Percentiles rank a stretch among this genome's conserved stretches.
Conservation (phyloP, 2,888 invertebrate genomes). For the Ypsolopha scabrella region DNA sequence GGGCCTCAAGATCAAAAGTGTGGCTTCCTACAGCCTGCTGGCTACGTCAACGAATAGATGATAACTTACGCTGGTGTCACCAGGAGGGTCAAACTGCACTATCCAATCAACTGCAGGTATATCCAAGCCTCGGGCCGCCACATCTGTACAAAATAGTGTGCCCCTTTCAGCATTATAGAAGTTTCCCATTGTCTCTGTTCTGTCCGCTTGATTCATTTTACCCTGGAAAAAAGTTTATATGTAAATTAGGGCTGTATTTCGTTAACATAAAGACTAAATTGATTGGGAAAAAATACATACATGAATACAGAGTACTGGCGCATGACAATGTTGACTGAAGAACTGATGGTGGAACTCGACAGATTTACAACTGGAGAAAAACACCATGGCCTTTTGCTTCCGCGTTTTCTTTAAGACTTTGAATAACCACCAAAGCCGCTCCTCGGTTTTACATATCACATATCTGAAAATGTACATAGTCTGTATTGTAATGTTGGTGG, state of each 20-base stretch:
- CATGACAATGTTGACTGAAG: constrained; percentile 87
- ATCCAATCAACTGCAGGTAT: constrained; percentile 99
- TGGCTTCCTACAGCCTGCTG: too few species aligned
- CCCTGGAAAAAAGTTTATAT: constrained; percentile 74
- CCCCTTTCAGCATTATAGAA: constrained; percentile 94
- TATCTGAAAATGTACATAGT: constrained; percentile 68
- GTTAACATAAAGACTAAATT: too few species aligned
- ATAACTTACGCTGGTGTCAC: constrained; percentile 91
- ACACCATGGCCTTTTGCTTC: constrained; percentile 94
- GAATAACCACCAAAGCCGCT: constrained; percentile 91
- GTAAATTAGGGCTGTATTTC: not conserved
- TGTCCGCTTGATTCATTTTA: constrained; percentile 97
- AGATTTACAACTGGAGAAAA: constrained; percentile 97
- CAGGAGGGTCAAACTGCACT: constrained; percentile 98
- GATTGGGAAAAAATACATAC: constrained; percentile 50
- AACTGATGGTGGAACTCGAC: constrained; percentile 95
- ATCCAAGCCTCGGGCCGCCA: constrained; percentile 95
- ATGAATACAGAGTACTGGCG: constrained; percentile 93
- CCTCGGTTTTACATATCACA: constrained; percentile 93
- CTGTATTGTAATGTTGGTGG: too few species aligned
- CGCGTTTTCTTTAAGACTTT: constrained; percentile 95
- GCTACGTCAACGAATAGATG: not conserved
- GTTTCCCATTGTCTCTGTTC: constrained; percentile 93
- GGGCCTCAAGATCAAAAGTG: too few species aligned
- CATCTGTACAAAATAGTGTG: constrained; percentile 95